Evolutionary conservation across 2,797 vertebrate species (phyloP).

Genomic region (Anguilla anguilla): DNA sequence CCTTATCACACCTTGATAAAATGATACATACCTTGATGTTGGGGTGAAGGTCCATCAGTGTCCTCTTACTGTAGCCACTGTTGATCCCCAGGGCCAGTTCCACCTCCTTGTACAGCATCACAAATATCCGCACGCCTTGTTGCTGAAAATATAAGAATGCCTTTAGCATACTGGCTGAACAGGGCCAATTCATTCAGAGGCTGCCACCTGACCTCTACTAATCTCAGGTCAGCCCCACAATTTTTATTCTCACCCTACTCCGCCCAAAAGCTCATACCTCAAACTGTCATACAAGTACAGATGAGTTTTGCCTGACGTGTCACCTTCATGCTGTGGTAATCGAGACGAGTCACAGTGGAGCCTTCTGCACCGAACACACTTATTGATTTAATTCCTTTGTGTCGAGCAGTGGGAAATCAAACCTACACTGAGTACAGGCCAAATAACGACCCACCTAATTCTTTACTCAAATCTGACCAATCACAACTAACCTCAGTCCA

Average conservation of each 20-base stretch:
- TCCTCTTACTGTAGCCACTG: constrained; percentile 93
- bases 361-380: not conserved
- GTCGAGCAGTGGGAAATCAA: not conserved
- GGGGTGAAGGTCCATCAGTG: constrained; percentile 81
- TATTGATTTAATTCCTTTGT: not conserved
- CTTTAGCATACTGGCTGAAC: not conserved
- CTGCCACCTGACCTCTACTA: not conserved
- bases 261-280: not conserved
- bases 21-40: constrained; percentile 85
- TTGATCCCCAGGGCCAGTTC: constrained; percentile 95
- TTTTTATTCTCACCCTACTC: not conserved
- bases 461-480: not conserved
- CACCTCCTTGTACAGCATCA: constrained; percentile 97
- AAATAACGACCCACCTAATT: not conserved
- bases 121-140: constrained; percentile 90
- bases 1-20: not conserved
- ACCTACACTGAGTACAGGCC: not conserved
- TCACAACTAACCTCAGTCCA: not conserved
- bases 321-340: not conserved
- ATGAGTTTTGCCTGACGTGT: not conserved
- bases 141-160: constrained; percentile 69
- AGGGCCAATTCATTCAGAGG: not conserved
- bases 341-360: not conserved
- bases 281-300: not conserved
- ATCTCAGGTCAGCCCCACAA: not conserved